Conservation (phyloP, 2,113 vertebrate genomes). For the Paramormyrops kingsleyae region DNA sequence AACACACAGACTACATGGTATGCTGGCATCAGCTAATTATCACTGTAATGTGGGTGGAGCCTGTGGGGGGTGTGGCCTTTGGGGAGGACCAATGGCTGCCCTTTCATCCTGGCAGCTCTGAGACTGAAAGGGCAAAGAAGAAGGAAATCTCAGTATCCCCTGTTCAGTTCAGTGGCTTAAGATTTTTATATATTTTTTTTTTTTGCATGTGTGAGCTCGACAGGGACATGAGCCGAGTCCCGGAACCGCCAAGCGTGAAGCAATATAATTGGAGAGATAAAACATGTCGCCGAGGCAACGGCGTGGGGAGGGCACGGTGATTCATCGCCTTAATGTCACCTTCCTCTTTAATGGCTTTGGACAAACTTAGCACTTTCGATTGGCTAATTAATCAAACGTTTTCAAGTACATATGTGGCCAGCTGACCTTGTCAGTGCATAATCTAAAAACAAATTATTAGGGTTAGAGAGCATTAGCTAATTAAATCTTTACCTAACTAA, state of each 20-base stretch:
- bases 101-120: neutral
- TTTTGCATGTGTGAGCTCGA: slow-evolving; percentile 13
- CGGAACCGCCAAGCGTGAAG: slow-evolving; percentile 12
- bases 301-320: neutral
- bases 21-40: slow-evolving; percentile 58
- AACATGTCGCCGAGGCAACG: neutral
- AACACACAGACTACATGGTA: slow-evolving; percentile 70
- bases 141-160: neutral
- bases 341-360: slow-evolving; percentile 5
- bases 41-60: neutral
- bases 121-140: neutral
- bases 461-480: neutral
- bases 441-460: neutral
- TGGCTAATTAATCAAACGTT: slow-evolving; percentile 4
- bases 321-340: slow-evolving; percentile 14
- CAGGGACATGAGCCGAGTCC: slow-evolving; percentile 25
- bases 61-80: neutral
- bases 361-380: slow-evolving; percentile 1
- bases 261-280: slow-evolving; percentile 15
- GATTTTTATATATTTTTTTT: neutral
- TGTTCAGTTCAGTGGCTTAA: slow-evolving; percentile 22
- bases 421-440: neutral
- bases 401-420: slow-evolving; percentile 7
- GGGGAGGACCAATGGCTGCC: neutral
- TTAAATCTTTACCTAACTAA: neutral